phyloP scores from a whole-genome alignment of 2,888 invertebrate species.

The Trissolcus japonicus region DNA sequence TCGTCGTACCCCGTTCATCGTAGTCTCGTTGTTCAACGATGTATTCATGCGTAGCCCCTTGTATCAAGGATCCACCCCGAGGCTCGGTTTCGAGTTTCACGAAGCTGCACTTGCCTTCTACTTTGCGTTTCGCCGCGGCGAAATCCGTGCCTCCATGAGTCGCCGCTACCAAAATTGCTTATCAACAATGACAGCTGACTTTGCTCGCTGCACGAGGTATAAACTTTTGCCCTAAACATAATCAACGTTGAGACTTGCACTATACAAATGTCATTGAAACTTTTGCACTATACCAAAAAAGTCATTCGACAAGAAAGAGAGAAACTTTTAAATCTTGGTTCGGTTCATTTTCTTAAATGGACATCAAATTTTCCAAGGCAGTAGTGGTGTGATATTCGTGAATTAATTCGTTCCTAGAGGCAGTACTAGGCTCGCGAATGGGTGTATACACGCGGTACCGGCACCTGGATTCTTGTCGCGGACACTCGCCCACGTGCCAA shows the following conservation, averaged over 20 bases:
- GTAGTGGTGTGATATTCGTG: too few relatives aligned
- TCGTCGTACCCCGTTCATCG: constrained; percentile 70
- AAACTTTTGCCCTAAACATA: too few relatives aligned
- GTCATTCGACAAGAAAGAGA: too few relatives aligned
- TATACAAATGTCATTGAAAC: too few relatives aligned
- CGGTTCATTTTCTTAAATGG: not conserved
- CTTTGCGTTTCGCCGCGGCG: not conserved
- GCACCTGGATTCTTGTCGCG: constrained; percentile 39
- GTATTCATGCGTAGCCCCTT: constrained; percentile 5
- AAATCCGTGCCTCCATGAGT: not conserved
- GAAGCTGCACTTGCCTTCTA: not conserved
- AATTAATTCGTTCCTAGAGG: too few relatives aligned
- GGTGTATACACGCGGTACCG: constrained; percentile 29
- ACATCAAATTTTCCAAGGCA: too few relatives aligned
- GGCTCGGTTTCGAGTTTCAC: constrained; percentile 25
- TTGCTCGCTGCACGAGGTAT: too few relatives aligned
- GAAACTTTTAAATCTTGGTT: not conserved
- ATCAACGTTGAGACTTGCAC: too few relatives aligned
- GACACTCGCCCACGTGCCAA: constrained; percentile 37
- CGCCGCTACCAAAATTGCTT: too few relatives aligned
- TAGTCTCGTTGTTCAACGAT: constrained; percentile 43
- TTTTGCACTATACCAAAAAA: too few relatives aligned
- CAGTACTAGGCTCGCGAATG: constrained; percentile 18
- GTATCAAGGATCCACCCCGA: not conserved
- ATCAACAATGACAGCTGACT: too few relatives aligned